A percentile compares a stretch with the other conserved stretches of the same genome.
phyloP scores from a whole-genome alignment of 1,140 invertebrate species.

The Leptonema lineaticorne region DNA sequence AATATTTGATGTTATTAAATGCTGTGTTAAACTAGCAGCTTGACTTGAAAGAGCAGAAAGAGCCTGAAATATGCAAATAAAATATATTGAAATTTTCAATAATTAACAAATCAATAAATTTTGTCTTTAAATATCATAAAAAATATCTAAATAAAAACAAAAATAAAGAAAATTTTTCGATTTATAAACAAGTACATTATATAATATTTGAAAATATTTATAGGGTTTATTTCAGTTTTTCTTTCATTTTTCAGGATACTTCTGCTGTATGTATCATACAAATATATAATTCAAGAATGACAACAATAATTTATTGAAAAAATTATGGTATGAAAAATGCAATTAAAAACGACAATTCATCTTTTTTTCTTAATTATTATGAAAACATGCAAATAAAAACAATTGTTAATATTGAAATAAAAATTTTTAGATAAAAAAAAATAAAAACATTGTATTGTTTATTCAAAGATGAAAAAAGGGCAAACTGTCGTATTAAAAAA shows the following conservation, averaged over 20 bases:
- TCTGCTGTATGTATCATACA: neutral
- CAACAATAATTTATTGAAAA: neutral
- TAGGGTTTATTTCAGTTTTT: neutral
- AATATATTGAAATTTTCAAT: slow-evolving; percentile 12
- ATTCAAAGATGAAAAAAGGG: no score
- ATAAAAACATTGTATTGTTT: neutral
- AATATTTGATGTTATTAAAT: slow-evolving; percentile 43
- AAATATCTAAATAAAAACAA: no score
- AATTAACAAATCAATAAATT: neutral
- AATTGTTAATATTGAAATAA: neutral
- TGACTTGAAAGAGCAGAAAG: slow-evolving; percentile 54
- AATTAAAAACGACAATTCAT: no score
- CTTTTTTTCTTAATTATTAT: neutral
- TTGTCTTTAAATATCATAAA: neutral
- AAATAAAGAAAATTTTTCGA: no score
- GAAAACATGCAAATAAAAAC: neutral
- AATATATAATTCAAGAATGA: neutral
- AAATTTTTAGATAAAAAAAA: neutral
- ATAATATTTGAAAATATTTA: no score
- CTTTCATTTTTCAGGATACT: slow-evolving; percentile 12
- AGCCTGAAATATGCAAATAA: slow-evolving; percentile 41
- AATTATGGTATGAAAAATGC: neutral
- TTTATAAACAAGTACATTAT: no score
- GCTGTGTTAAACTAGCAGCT: slow-evolving; percentile 53
- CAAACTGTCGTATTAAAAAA: no score